phyloP scores from a whole-genome alignment of 2,888 invertebrate species.

The Diaphora mendica region DNA sequence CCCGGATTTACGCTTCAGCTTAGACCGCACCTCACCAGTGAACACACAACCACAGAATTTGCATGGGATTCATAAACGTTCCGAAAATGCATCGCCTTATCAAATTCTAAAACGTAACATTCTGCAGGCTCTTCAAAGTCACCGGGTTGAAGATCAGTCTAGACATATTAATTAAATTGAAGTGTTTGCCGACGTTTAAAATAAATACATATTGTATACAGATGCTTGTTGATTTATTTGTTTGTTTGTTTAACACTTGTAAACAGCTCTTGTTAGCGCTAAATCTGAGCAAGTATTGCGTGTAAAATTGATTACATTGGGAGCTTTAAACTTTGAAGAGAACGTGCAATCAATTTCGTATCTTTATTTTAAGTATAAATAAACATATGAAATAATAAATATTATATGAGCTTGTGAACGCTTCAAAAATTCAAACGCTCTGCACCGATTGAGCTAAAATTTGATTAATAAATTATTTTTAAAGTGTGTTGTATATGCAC shows the following conservation, averaged over 20 bases:
- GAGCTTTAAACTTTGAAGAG: neutral
- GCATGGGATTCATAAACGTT: conserved; percentile 4
- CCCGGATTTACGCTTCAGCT: conserved; percentile 63
- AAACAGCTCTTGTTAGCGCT: neutral
- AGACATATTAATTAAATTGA: conserved; percentile 41
- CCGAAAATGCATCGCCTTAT: conserved; percentile 3
- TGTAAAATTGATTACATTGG: neutral
- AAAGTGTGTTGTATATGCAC: too few species aligned
- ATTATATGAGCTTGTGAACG: too few species aligned
- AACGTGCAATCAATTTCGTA: neutral
- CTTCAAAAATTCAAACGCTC: too few species aligned
- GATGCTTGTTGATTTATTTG: conserved; percentile 21
- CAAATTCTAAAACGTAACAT: conserved; percentile 18
- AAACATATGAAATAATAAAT: too few species aligned
- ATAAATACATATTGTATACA: conserved; percentile 36
- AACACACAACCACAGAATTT: conserved; percentile 2
- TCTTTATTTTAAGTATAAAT: neutral
- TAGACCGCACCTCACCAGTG: conserved; percentile 48
- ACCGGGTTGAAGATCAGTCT: conserved; percentile 16
- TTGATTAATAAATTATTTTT: too few species aligned
- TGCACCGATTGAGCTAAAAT: too few species aligned
- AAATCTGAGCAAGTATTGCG: conserved; percentile 7
- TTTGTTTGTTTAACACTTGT: conserved; percentile 23
- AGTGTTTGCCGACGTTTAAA: conserved; percentile 28
- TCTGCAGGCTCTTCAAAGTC: conserved; percentile 20